Evolutionary conservation across 2,113 vertebrate genomes (phyloP), one percentile per base, ranked within the genome.

Genomic region (Periophthalmus modestus): DNA sequence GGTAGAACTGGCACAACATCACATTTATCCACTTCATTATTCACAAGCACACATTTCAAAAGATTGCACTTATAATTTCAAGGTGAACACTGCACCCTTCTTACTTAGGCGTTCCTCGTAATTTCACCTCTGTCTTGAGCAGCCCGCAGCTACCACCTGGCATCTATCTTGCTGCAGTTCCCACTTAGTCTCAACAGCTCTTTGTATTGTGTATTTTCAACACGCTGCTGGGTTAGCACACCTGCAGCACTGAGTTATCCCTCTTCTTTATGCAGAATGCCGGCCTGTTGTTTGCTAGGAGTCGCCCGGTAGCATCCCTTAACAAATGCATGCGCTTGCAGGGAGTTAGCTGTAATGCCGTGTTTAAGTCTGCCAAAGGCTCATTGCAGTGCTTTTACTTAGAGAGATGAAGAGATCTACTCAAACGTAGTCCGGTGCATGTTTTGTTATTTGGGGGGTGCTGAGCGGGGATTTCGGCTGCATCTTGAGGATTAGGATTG

Each of bases 401-500:
- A 21, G 77, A 68, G 52, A 77, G 63, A 80, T 28, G 15, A 62
- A 66, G 59, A 57, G 50, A 66, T 67, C 23, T 80, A 71, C 50
- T 36, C 61, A 16, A 48, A 73, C 16, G n/a, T 72, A 33, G 48
- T 55, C 9, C 23, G 28, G 65, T 33, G 36, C 66, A 23, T 58
- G 48, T 23, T 71, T 34, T 62, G 71, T 72, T 7, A 66, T 66
- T 62, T 16, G 50, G 10, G 68, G 57, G 72, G 70, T 72, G 78
- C 83, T 79, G 83, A 85, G 85, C 91, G 82, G 84, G 81, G 86
- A 89, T 91, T 84, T 76, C 69, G 52, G 69, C 83, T 10, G 75
- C 86, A 82, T 91, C 91, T 86, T 88, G 58, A 68, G 88, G 86
- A 91, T 91, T 79, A 85, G 74, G 70, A 61, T 14, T 54, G 75